A percentile compares a stretch with the other conserved stretches of the same genome.
Conservation (phyloP, 2,797 vertebrate species). For the Brotula barbata region DNA sequence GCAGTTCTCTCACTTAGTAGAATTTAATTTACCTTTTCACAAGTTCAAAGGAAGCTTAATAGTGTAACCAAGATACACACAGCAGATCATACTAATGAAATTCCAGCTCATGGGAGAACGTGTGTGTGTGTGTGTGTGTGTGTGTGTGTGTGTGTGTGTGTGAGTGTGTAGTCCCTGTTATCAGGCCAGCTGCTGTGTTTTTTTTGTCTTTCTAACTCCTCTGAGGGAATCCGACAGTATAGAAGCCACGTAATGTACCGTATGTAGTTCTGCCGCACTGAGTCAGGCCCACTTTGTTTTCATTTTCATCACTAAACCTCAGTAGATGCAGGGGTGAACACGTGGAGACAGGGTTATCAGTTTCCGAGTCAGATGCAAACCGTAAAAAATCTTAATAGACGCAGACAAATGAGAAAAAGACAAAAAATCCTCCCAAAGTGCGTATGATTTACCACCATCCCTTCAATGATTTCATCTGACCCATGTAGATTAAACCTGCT, state of each 20-base stretch:
- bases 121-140: slow-evolving; percentile 21
- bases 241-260: slow-evolving; percentile 33
- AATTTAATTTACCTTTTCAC: slow-evolving; percentile 53
- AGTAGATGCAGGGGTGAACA: slow-evolving; percentile 67
- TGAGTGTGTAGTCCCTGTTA: too few relatives aligned
- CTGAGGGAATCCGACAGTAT: slow-evolving; percentile 11
- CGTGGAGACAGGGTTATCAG: slow-evolving; percentile 57
- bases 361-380: too few relatives aligned
- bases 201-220: slow-evolving; percentile 23
- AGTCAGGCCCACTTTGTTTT: slow-evolving; percentile 57
- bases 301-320: slow-evolving; percentile 59
- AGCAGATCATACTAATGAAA: slow-evolving; percentile 37
- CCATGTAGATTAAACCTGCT: too few relatives aligned
- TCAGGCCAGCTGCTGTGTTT: slow-evolving; percentile 41
- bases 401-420: slow-evolving; percentile 18
- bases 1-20: slow-evolving; percentile 20
- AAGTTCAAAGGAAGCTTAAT: slow-evolving; percentile 38
- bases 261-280: slow-evolving; percentile 31
- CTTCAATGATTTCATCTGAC: too few relatives aligned
- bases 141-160: too few relatives aligned
- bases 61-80: slow-evolving; percentile 38
- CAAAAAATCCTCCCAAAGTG: too few relatives aligned
- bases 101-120: slow-evolving; percentile 39
- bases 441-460: too few relatives aligned
- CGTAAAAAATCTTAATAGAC: slow-evolving; percentile 6